Evolutionary conservation across 2,797 vertebrate species (phyloP).

Genomic region (Octomys mimax): DNA sequence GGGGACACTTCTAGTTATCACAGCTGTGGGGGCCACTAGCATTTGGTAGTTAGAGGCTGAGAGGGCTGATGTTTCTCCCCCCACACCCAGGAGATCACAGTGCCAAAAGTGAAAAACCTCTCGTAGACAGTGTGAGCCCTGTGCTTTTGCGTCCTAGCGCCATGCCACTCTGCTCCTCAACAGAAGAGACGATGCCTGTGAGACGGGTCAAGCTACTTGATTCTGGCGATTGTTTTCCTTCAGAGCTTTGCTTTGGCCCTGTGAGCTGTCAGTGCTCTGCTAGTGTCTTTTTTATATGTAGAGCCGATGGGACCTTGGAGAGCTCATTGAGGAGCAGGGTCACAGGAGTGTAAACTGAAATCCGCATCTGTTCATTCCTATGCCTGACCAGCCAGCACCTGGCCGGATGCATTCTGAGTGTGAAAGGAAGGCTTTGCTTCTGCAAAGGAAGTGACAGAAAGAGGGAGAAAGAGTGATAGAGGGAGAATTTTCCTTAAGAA

Average conservation of each 20-base stretch:
- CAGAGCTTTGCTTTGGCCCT: background rate
- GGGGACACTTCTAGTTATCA: background rate
- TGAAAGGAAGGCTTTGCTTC: background rate
- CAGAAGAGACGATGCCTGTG: background rate
- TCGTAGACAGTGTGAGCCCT: background rate
- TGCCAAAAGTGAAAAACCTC: background rate
- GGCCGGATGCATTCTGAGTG: background rate
- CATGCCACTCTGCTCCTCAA: background rate
- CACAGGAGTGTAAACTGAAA: too few species aligned
- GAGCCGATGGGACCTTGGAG: background rate
- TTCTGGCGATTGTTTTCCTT: background rate
- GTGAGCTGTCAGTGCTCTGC: accelerated
- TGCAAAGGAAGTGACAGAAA: background rate
- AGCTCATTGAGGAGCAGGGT: too few species aligned
- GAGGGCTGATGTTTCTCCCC: background rate
- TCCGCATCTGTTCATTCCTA: too few species aligned
- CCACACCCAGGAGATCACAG: background rate
- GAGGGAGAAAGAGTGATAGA: background rate
- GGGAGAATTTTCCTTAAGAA: background rate
- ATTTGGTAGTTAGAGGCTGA: background rate
- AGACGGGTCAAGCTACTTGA: background rate
- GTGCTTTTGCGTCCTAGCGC: background rate
- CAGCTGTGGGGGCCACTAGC: background rate
- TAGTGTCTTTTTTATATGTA: background rate
- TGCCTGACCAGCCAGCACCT: accelerated